phyloP scores from a whole-genome alignment of 1,140 invertebrate species.

The Thaumetopoea pityocampa region DNA sequence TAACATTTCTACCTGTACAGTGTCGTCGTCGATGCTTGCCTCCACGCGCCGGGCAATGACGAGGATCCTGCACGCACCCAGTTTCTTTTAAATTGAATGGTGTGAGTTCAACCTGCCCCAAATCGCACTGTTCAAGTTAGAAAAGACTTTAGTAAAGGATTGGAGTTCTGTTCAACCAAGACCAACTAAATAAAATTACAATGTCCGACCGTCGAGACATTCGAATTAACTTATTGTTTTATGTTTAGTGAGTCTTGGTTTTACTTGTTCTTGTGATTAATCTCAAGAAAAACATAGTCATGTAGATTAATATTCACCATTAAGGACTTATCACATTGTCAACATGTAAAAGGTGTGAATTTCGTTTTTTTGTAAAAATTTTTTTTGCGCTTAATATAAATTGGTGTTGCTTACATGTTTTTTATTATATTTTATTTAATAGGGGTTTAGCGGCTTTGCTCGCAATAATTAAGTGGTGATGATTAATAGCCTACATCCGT shows the following conservation, averaged over 20 bases:
- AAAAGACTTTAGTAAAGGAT: slow-evolving; percentile 71
- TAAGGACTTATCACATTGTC: slow-evolving; percentile 35
- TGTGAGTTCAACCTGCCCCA: slow-evolving; percentile 63
- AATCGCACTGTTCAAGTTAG: slow-evolving; percentile 73
- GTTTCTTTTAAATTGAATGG: slow-evolving; percentile 76
- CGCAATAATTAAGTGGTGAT: too few relatives aligned
- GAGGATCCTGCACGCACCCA: slow-evolving; percentile 56
- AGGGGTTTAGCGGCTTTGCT: too few relatives aligned
- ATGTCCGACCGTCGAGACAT: slow-evolving; percentile 44
- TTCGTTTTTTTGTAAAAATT: slow-evolving; percentile 47
- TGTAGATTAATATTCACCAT: slow-evolving; percentile 41
- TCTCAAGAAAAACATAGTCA: slow-evolving; percentile 38
- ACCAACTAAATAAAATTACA: slow-evolving; percentile 72
- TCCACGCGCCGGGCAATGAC: slow-evolving; percentile 26
- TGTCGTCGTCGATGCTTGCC: slow-evolving; percentile 43
- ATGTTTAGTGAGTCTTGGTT: slow-evolving; percentile 77
- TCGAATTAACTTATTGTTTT: slow-evolving; percentile 51
- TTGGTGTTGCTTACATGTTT: slow-evolving; percentile 60
- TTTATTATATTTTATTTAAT: slow-evolving; percentile 17
- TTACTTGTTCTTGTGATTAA: slow-evolving; percentile 57
- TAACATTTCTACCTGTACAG: slow-evolving; percentile 75
- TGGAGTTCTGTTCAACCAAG: slow-evolving; percentile 75
- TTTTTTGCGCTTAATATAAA: slow-evolving; percentile 57
- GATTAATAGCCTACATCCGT: too few relatives aligned
- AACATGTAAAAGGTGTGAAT: slow-evolving; percentile 9